phyloP scores from a whole-genome alignment of 2,113 vertebrate genomes.

The Eolophus roseicapilla region DNA sequence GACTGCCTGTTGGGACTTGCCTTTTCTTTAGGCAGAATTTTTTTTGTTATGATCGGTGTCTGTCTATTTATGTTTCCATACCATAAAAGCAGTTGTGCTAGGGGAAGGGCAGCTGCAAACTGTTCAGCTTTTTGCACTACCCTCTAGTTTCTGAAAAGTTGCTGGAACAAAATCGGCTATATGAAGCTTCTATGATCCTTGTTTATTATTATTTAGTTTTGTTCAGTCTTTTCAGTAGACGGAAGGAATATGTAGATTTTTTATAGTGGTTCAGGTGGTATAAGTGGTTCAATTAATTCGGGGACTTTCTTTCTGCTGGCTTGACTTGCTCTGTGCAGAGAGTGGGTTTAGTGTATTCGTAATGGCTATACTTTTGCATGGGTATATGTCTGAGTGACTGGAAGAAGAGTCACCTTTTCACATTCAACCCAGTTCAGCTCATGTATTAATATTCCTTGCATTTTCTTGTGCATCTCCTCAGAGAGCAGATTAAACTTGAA shows the following conservation, averaged over 20 bases:
- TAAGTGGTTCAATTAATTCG: not conserved
- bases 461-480: constrained; percentile 44
- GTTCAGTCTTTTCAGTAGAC: not conserved
- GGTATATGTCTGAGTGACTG: not conserved
- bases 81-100: not conserved
- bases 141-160: not conserved
- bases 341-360: not conserved
- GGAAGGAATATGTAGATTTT: not conserved
- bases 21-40: not conserved
- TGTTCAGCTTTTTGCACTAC: not conserved
- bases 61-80: constrained; percentile 26
- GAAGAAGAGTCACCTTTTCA: not conserved
- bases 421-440: not conserved
- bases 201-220: not conserved
- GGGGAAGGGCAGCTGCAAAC: constrained; percentile 13
- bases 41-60: not conserved
- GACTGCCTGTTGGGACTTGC: constrained; percentile 4
- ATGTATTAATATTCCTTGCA: constrained; percentile 51
- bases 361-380: not conserved
- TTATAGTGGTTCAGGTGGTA: not conserved
- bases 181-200: not conserved
- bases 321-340: not conserved
- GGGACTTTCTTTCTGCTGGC: not conserved
- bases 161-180: not conserved
- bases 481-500: constrained; percentile 66